Conservation (phyloP, 2,113 vertebrate species). For the Tragelaphus imberbis region DNA sequence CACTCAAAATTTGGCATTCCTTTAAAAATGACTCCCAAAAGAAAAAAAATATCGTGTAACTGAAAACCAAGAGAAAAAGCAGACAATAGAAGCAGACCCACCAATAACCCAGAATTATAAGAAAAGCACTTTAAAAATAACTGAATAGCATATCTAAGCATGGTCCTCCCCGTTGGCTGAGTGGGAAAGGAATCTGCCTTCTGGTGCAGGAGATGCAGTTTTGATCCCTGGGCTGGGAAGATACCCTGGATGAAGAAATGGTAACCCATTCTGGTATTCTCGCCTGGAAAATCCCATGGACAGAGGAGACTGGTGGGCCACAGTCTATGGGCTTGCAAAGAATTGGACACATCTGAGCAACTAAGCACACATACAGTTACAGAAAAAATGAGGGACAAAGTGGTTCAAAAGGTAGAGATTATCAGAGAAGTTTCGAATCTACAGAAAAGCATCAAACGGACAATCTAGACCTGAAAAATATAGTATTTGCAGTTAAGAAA, state of each 20-base stretch:
- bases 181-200: background rate
- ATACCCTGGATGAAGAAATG: background rate
- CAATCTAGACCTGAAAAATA: background rate
- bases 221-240: background rate
- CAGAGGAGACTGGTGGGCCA: background rate
- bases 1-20: background rate
- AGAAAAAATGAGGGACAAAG: background rate
- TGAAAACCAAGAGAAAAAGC: background rate
- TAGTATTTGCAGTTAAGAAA: background rate
- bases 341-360: background rate
- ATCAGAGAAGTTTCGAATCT: background rate
- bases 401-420: background rate
- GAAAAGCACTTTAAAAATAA: background rate
- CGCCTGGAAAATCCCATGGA: background rate
- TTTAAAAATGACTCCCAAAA: background rate
- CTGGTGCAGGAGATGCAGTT: background rate
- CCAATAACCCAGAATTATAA: background rate
- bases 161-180: background rate
- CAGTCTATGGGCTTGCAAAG: background rate
- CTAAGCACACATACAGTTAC: background rate
- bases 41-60: background rate
- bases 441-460: background rate
- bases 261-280: background rate
- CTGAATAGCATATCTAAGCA: background rate
- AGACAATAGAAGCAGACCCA: background rate